phyloP scores from a whole-genome alignment of 2,113 vertebrate genomes.

The Synodontis membranacea region DNA sequence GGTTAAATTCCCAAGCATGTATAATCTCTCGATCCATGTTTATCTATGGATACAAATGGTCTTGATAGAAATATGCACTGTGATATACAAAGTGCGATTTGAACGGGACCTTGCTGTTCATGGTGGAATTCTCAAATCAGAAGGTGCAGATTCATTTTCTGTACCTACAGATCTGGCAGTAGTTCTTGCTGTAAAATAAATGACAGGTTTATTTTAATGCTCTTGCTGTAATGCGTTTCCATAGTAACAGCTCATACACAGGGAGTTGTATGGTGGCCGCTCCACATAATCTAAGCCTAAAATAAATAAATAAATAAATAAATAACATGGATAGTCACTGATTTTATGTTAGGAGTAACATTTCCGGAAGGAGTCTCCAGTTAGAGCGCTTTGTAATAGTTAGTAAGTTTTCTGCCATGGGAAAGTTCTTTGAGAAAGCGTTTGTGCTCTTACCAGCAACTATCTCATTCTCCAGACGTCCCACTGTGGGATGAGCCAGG shows the following conservation, averaged over 20 bases:
- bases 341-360: not conserved
- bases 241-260: not conserved
- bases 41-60: conserved; percentile 74
- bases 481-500: not conserved
- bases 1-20: conserved; percentile 60
- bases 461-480: too few species aligned
- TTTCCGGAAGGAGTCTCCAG: not conserved
- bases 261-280: not conserved
- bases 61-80: conserved; percentile 70
- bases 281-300: not conserved
- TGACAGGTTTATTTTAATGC: not conserved
- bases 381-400: not conserved
- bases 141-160: not conserved
- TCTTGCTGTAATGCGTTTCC: not conserved
- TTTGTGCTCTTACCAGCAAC: too few species aligned
- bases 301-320: not conserved
- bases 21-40: conserved; percentile 76
- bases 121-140: not conserved
- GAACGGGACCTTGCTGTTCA: too few species aligned
- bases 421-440: too few species aligned
- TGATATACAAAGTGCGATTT: too few species aligned
- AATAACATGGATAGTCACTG: not conserved
- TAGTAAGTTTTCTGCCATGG: not conserved
- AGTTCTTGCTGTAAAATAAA: not conserved
- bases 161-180: not conserved